phyloP scores from a whole-genome alignment of 2,113 vertebrate genomes.

The Gila orcuttii region DNA sequence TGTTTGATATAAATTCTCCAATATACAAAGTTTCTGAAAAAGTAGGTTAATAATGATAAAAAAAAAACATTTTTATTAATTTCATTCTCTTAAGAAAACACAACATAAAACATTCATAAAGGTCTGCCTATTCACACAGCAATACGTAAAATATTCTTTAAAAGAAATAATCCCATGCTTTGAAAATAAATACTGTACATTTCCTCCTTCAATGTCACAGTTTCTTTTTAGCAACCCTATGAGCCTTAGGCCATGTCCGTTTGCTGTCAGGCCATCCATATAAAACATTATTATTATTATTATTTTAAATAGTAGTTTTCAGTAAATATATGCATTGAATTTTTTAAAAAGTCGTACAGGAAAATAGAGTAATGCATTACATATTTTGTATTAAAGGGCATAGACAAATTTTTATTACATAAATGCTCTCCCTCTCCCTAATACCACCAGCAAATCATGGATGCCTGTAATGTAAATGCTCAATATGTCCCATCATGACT shows the following conservation, averaged over 20 bases:
- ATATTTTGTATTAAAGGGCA: no score
- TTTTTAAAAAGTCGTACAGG: background rate
- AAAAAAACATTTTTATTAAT: background rate
- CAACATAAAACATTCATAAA: background rate
- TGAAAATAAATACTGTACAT: slow-evolving; percentile 78
- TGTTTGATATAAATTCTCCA: slow-evolving; percentile 68
- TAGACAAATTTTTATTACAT: no score
- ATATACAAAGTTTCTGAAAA: slow-evolving; percentile 2
- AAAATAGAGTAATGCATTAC: no score
- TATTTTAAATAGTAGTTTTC: background rate
- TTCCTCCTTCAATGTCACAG: slow-evolving; percentile 54
- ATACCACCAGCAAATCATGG: background rate
- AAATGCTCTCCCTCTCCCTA: no score
- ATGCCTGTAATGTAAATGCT: background rate
- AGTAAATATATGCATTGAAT: background rate
- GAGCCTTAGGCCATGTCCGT: background rate
- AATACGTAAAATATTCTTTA: background rate
- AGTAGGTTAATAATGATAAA: background rate
- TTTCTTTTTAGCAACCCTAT: slow-evolving; percentile 57
- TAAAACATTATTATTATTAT: background rate
- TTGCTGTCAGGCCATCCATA: background rate
- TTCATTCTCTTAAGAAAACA: background rate
- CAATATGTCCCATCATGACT: background rate
- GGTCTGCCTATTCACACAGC: slow-evolving; percentile 2
- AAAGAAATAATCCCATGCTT: slow-evolving; percentile 27